A percentile compares a stretch with the other conserved stretches of the same genome.
Evolutionary conservation across 2,797 vertebrate genomes (phyloP).

Genomic region (Balearica regulorum): DNA sequence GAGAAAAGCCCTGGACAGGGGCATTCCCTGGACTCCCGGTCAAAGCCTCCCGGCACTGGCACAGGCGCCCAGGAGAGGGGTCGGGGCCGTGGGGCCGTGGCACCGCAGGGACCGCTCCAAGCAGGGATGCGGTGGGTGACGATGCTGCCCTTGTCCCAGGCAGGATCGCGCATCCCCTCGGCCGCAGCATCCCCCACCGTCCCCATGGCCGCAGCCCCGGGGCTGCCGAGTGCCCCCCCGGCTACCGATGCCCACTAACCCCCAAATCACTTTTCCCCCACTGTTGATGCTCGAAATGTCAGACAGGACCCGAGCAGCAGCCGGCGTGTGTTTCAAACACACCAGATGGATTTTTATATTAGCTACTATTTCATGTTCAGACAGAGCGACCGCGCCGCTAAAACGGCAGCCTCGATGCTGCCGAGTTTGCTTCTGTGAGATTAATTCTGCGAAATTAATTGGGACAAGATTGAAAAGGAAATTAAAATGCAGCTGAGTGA

Average conservation of each 20-base stretch:
- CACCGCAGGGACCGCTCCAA: not conserved
- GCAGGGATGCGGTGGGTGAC: not conserved
- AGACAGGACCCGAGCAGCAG: constrained; percentile 66
- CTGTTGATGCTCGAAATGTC: constrained; percentile 70
- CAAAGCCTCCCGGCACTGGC: not conserved
- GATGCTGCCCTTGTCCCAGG: not conserved
- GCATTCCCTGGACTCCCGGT: rapidly evolving
- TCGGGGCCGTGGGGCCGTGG: rapidly evolving
- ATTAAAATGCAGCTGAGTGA: constrained; percentile 86
- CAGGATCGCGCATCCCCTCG: not conserved
- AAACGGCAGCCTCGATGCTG: constrained; percentile 69
- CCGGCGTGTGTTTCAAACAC: constrained; percentile 64
- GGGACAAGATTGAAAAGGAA: constrained; percentile 85
- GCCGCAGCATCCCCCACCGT: not conserved
- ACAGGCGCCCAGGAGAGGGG: rapidly evolving
- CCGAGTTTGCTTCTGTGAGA: constrained; percentile 76
- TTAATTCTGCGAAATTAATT: constrained; percentile 91
- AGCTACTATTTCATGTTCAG: constrained; percentile 82
- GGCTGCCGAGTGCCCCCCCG: not conserved
- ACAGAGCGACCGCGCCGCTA: constrained; percentile 66
- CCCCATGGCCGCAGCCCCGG: not conserved
- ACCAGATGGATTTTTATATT: constrained; percentile 84
- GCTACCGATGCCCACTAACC: constrained; percentile 15
- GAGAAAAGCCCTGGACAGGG: not conserved
- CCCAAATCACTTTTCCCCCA: constrained; percentile 57